A percentile compares a stretch with the other conserved stretches of the same genome.
Evolutionary conservation across 2,888 invertebrate species (phyloP).

Genomic region (Liodrosophila aerea): DNA sequence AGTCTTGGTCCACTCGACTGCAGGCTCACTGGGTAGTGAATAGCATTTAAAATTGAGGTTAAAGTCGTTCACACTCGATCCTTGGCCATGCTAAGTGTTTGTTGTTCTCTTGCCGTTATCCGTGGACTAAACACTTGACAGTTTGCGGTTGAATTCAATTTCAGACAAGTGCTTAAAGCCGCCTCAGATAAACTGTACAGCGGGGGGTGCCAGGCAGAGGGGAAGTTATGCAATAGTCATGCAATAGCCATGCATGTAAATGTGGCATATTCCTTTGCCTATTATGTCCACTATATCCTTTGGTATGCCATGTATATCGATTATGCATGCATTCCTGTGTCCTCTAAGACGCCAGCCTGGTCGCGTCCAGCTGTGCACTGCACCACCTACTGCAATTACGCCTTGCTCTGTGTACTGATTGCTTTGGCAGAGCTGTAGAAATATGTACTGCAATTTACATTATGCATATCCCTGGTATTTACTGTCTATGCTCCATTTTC

Average conservation of each 20-base stretch:
- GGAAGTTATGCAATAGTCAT: too few relatives aligned
- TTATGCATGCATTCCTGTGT: too few relatives aligned
- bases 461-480: neutral
- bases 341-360: too few relatives aligned
- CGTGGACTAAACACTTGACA: conserved; percentile 20
- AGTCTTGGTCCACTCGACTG: neutral
- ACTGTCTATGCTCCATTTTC: neutral
- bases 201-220: too few relatives aligned
- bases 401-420: conserved; percentile 22
- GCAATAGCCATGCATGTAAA: too few relatives aligned
- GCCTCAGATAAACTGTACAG: too few relatives aligned
- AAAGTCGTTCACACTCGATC: conserved; percentile 8
- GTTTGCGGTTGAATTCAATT: conserved; percentile 21
- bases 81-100: conserved; percentile 1
- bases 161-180: conserved; percentile 6
- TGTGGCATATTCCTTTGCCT: too few relatives aligned
- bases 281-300: too few relatives aligned
- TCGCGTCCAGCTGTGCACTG: too few relatives aligned
- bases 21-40: neutral
- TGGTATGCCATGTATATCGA: too few relatives aligned
- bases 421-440: conserved; percentile 16
- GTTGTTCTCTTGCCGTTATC: conserved; percentile 10
- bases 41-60: conserved; percentile 14
- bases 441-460: conserved; percentile 13
- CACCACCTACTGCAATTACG: conserved; percentile 42